A percentile compares a stretch with the other conserved stretches of the same genome.
Conservation (phyloP, 35 echinoderm and acorn worm genomes). For the Apostichopus californicus region DNA sequence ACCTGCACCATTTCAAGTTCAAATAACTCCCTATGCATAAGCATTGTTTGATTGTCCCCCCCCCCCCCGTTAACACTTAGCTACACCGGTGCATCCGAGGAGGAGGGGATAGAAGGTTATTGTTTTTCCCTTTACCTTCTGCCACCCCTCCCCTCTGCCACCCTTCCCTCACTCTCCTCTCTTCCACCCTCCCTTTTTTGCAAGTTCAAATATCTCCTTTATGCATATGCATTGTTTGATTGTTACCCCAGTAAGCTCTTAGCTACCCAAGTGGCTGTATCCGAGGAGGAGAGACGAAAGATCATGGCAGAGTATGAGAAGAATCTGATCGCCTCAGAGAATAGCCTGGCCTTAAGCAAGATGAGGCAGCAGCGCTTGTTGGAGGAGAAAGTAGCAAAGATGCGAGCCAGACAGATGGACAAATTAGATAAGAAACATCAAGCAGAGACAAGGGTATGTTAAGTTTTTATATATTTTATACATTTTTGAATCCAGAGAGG, state of each 20-base stretch:
- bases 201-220: background rate
- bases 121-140: too few species aligned
- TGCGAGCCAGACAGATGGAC: conserved; percentile 69
- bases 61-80: background rate
- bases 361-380: conserved; percentile 78
- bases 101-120: background rate
- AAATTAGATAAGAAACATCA: conserved; percentile 86
- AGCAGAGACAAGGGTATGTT: conserved; percentile 64
- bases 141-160: too few species aligned
- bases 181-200: too few species aligned
- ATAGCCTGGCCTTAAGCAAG: conserved; percentile 82
- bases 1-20: too few species aligned
- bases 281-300: conserved; percentile 82
- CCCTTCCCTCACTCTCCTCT: too few species aligned
- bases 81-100: background rate
- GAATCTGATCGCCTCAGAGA: conserved; percentile 81
- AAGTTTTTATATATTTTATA: too few species aligned
- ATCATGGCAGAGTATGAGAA: conserved; percentile 87
- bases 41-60: too few species aligned
- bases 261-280: conserved; percentile 88
- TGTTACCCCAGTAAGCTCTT: conserved; percentile 66
- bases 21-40: too few species aligned
- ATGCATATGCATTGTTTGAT: conserved; percentile 14
- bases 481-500: too few species aligned
- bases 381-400: conserved; percentile 85